Evolutionary conservation across 1,140 invertebrate species (phyloP).

Genomic region (Oreohelix idahoensis): DNA sequence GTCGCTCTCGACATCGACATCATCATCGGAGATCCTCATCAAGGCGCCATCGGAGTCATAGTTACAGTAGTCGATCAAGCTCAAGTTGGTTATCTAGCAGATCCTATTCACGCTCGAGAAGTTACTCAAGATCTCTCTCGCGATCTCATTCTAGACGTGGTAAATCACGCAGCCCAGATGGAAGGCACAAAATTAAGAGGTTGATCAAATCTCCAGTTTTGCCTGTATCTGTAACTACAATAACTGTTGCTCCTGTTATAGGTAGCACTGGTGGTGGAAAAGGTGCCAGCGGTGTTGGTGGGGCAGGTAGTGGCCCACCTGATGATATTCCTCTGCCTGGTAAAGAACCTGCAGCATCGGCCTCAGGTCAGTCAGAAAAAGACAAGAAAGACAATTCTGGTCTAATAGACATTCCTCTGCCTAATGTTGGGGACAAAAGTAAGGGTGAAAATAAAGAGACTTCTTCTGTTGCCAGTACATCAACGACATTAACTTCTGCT

Average conservation of each 20-base stretch:
- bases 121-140: conserved; percentile 39
- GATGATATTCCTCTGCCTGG: conserved; percentile 37
- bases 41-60: conserved; percentile 47
- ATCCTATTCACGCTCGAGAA: conserved; percentile 34
- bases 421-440: conserved; percentile 29
- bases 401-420: conserved; percentile 45
- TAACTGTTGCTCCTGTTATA: conserved; percentile 36
- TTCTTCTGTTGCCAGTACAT: conserved; percentile 6
- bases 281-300: background rate
- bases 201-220: conserved; percentile 26
- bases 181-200: background rate
- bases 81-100: conserved; percentile 44
- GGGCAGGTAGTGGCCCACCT: conserved; percentile 15
- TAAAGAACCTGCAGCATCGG: conserved; percentile 30
- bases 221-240: conserved; percentile 24
- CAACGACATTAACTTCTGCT: conserved; percentile 9
- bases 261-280: conserved; percentile 16
- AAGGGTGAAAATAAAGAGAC: conserved; percentile 8
- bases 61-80: conserved; percentile 51
- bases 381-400: conserved; percentile 31
- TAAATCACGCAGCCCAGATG: conserved; percentile 25
- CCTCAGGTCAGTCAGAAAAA: conserved; percentile 34
- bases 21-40: conserved; percentile 15
- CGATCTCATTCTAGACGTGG: conserved; percentile 30
- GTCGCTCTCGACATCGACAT: conserved; percentile 34